Conservation (phyloP, 1,140 invertebrate species). For the Drosophila ficusphila region DNA sequence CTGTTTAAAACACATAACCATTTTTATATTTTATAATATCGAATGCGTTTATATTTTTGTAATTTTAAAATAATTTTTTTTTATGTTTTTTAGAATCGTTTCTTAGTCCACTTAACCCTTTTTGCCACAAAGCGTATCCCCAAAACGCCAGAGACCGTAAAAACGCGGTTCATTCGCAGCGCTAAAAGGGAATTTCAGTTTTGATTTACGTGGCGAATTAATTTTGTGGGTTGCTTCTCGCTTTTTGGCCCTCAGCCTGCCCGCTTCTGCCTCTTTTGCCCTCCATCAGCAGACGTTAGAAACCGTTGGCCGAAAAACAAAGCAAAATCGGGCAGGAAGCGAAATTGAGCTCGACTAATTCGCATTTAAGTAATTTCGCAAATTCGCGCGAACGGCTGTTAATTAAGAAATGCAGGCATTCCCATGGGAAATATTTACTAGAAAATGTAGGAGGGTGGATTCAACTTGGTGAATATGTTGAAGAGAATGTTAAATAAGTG, state of each 20-base stretch:
- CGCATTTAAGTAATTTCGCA: slow-evolving; percentile 67
- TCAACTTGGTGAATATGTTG: not conserved
- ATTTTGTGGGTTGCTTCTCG: slow-evolving; percentile 53
- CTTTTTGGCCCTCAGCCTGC: not conserved
- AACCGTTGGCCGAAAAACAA: slow-evolving; percentile 27
- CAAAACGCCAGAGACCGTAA: slow-evolving; percentile 22
- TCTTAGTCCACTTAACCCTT: not conserved
- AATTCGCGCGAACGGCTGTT: slow-evolving; percentile 38
- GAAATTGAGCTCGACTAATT: slow-evolving; percentile 73
- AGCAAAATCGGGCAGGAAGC: slow-evolving; percentile 46
- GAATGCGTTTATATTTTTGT: too few relatives aligned
- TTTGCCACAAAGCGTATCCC: not conserved
- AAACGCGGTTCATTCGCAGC: slow-evolving; percentile 31
- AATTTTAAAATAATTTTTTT: not conserved
- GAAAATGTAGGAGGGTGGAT: not conserved
- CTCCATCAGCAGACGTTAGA: slow-evolving; percentile 44
- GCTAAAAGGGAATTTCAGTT: slow-evolving; percentile 57
- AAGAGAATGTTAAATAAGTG: not conserved
- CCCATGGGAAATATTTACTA: slow-evolving; percentile 12
- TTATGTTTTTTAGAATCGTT: too few relatives aligned
- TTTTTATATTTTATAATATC: too few relatives aligned
- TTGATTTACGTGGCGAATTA: slow-evolving; percentile 79
- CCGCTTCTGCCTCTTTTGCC: too few relatives aligned
- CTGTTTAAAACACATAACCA: too few relatives aligned
- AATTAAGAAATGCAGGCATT: slow-evolving; percentile 59